Evolutionary conservation across 2,797 vertebrate genomes (phyloP).

Genomic region (Crenichthys baileyi): DNA sequence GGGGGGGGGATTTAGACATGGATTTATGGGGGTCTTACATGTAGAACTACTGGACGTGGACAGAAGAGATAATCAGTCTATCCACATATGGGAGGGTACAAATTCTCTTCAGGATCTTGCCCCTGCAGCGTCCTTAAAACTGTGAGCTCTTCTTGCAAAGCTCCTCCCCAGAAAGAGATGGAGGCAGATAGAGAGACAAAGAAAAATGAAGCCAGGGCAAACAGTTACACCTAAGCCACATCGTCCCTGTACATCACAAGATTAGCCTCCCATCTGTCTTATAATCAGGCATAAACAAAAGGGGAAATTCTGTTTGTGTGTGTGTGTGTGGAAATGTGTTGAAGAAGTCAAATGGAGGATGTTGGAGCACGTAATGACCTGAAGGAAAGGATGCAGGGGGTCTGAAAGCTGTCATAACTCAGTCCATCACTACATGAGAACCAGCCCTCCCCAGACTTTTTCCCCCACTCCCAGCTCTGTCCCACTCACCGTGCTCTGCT

Average conservation of each 20-base stretch:
- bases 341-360: slow-evolving; percentile 42
- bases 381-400: slow-evolving; percentile 31
- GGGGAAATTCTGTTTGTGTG: slow-evolving; percentile 3
- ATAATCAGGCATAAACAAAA: slow-evolving; percentile 33
- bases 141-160: slow-evolving; percentile 44
- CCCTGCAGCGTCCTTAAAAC: slow-evolving; percentile 54
- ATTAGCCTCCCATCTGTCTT: slow-evolving; percentile 54
- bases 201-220: slow-evolving; percentile 60
- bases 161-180: slow-evolving; percentile 50
- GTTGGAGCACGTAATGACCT: slow-evolving; percentile 53
- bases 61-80: slow-evolving; percentile 26
- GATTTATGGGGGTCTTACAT: slow-evolving; percentile 5
- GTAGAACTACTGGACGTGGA: slow-evolving; percentile 2
- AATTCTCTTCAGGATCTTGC: slow-evolving; percentile 56
- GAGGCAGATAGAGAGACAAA: slow-evolving; percentile 48
- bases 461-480: slow-evolving; percentile 42
- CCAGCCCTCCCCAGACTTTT: slow-evolving; percentile 7
- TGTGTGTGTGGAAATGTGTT: slow-evolving; percentile 20
- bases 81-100: slow-evolving; percentile 38
- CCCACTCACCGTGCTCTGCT: slow-evolving; percentile 54
- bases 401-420: slow-evolving; percentile 55
- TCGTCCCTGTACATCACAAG: slow-evolving; percentile 38
- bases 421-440: slow-evolving; percentile 44
- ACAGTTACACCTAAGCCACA: slow-evolving; percentile 52
- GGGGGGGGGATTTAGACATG: no score